Evolutionary conservation across 2,888 invertebrate species (phyloP), one percentile per base, ranked within the genome.

Genomic region (Gastracanthus pulcherrimus): DNA sequence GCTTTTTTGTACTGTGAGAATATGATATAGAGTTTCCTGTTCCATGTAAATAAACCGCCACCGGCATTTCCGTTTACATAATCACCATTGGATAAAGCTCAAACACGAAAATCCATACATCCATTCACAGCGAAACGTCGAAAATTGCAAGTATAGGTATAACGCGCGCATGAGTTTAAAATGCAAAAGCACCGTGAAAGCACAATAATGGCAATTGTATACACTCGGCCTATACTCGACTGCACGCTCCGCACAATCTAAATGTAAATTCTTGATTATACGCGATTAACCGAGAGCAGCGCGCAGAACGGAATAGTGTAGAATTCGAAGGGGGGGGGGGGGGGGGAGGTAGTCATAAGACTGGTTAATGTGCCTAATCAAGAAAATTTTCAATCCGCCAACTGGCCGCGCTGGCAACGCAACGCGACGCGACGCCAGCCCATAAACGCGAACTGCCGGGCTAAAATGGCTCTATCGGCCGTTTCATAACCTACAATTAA

Each of bases 341-440:
- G n/a, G n/a, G n/a, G n/a, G n/a, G n/a, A n/a, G n/a, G n/a, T n/a
- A n/a, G 48, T 67, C 62, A 51, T 67, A 60, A 58, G 71, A 76
- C 34, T 31, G n/a, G 58, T 78, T 74, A 64, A 60, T 55, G 41
- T 45, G 72, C 11, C 76, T 74, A 71, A 82, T 80, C 72, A 76
- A 76, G 76, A 72, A n/a, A 72, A 80, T 74, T 80, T 76, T 80
- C 80, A 77, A 82, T 82, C 64, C 64, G 58, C 71, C 70, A 66
- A 71, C 64, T 51, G 66, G 29, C 19, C 31, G 5, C 13, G 7
- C 62, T 16, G 29, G 23, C 36, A 11, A 60, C 60, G 45, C 45
- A 34, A 45, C 19, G 4, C 19, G 23, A 34, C 38, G 29, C 55
- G 1, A 2, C 5, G 6, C n/a, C 1, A 6, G 13, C 41, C 66